These are phyloP conservation scores for Antrozous pallidus DNA, from an alignment of 2,797 vertebrate genomes.

Conservation along the genomic window DNA sequence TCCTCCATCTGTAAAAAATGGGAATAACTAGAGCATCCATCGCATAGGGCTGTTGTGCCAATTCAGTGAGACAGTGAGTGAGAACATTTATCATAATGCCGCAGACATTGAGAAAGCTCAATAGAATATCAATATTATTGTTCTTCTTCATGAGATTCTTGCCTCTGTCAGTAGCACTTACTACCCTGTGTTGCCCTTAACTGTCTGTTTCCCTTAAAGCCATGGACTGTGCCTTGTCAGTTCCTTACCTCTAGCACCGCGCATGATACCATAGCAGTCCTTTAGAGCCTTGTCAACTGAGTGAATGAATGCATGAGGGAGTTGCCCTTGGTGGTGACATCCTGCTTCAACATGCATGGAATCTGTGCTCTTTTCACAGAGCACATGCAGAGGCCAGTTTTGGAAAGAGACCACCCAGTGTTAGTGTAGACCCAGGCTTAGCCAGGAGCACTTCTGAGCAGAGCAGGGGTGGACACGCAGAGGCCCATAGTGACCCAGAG, in stretches of 20 bases:
- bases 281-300: neutral
- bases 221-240: neutral
- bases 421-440: neutral
- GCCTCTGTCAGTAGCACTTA: neutral
- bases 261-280: neutral
- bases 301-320: neutral
- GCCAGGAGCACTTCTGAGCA: neutral
- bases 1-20: neutral
- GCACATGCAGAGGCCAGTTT: neutral
- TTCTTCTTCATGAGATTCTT: neutral
- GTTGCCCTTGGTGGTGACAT: no score
- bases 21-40: neutral
- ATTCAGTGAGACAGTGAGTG: neutral
- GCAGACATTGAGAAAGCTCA: neutral
- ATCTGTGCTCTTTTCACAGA: neutral
- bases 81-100: neutral
- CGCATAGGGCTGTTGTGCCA: neutral
- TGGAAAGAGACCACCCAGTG: neutral
- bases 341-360: neutral
- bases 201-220: neutral
- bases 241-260: neutral
- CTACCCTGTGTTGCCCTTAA: neutral
- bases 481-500: no score
- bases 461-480: neutral
- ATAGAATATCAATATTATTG: accelerated